Evolutionary conservation across 2,797 vertebrate genomes (phyloP).

Genomic region (Spondyliosoma cantharus): DNA sequence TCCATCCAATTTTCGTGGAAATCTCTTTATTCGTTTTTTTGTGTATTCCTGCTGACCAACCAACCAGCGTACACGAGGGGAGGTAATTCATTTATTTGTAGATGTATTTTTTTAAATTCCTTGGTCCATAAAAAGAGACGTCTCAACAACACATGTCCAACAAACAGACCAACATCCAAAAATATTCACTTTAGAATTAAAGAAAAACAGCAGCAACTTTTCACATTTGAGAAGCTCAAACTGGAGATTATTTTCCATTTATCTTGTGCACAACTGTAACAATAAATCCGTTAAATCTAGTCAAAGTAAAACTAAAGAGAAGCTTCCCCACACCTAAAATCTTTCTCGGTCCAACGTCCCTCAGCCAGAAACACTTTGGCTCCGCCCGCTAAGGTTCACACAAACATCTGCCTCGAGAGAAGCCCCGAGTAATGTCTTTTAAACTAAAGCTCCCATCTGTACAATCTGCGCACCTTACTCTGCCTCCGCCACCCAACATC

Average conservation of each 20-base stretch:
- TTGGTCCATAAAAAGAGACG: neutral
- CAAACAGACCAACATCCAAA: neutral
- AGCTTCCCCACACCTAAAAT: neutral
- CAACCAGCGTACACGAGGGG: too few relatives aligned
- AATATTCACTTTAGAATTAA: neutral
- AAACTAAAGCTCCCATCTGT: constrained; percentile 65
- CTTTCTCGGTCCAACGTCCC: constrained; percentile 3
- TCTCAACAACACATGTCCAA: neutral
- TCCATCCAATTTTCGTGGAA: too few relatives aligned
- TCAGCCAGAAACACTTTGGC: constrained; percentile 4
- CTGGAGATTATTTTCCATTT: neutral
- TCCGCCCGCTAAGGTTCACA: constrained; percentile 1
- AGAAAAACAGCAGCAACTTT: neutral
- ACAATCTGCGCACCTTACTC: constrained; percentile 60
- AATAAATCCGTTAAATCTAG: neutral
- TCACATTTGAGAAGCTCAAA: neutral
- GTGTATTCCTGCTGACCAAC: too few relatives aligned
- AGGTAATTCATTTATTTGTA: too few relatives aligned
- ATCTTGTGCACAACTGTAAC: neutral
- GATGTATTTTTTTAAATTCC: too few relatives aligned
- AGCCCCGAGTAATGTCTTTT: constrained; percentile 30
- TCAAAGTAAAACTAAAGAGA: neutral
- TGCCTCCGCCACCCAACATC: constrained; percentile 49
- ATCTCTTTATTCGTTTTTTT: too few relatives aligned
- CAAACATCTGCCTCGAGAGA: constrained; percentile 44